Conservation (phyloP, 2,888 invertebrate genomes). For the Drosophila mercatorum region DNA sequence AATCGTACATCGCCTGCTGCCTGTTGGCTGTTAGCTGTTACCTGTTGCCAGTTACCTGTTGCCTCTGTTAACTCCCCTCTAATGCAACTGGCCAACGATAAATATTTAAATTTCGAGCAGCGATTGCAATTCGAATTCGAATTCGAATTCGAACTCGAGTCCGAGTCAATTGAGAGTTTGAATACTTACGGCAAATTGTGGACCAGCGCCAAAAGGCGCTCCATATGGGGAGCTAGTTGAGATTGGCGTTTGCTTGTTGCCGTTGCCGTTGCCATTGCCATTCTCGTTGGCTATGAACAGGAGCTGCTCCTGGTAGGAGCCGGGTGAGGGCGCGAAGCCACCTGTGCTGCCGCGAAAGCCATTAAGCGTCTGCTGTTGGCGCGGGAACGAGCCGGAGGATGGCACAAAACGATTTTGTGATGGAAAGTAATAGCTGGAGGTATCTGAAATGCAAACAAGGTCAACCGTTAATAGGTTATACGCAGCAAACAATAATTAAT, state of each 20-base stretch:
- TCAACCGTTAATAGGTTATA: conserved; percentile 35
- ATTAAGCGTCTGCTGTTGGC: conserved; percentile 55
- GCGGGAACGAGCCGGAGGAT: conserved; percentile 78
- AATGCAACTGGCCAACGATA: conserved; percentile 31
- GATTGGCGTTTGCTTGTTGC: conserved; percentile 48
- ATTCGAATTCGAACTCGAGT: neutral
- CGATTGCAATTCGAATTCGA: neutral
- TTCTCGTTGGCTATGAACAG: conserved; percentile 81
- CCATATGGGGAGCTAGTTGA: conserved; percentile 46
- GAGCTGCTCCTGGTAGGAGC: conserved; percentile 83
- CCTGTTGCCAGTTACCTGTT: conserved; percentile 19
- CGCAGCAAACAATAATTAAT: conserved; percentile 35
- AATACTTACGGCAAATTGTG: conserved; percentile 67
- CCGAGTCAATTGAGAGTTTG: conserved; percentile 19
- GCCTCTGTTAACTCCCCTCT: conserved; percentile 6
- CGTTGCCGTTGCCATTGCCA: conserved; percentile 29
- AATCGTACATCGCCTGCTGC: conserved; percentile 9
- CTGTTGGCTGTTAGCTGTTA: neutral
- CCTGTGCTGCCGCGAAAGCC: conserved; percentile 51
- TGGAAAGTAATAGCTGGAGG: conserved; percentile 82
- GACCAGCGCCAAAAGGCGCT: conserved; percentile 70
- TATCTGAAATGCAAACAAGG: conserved; percentile 77
- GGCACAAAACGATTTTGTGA: conserved; percentile 84
- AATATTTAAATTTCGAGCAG: conserved; percentile 36
- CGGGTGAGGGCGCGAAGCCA: conserved; percentile 69